phyloP scores from a whole-genome alignment of 2,113 vertebrate genomes.

The Daubentonia madagascariensis region DNA sequence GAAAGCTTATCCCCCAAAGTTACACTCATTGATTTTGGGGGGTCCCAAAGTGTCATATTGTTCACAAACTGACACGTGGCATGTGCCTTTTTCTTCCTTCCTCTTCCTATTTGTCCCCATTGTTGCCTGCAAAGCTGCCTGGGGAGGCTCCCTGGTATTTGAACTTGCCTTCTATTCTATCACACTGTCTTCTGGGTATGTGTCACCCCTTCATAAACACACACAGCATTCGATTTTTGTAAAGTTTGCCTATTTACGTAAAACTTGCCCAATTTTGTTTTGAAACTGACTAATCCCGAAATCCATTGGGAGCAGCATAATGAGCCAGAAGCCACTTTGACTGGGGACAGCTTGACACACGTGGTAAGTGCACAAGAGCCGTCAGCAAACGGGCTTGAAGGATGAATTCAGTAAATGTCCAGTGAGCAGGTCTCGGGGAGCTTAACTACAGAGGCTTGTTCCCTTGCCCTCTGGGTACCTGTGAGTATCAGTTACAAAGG shows the following conservation, averaged over 20 bases:
- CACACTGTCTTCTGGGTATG: background rate
- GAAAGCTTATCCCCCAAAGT: background rate
- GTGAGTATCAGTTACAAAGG: no score
- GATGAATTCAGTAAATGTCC: background rate
- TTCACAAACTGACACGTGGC: background rate
- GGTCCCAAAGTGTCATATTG: no score
- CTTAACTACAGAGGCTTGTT: background rate
- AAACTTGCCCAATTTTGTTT: background rate
- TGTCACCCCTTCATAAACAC: fast-evolving
- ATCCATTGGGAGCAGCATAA: background rate
- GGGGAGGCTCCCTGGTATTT: background rate
- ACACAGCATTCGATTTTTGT: background rate
- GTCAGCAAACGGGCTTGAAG: fast-evolving
- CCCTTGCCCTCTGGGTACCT: background rate
- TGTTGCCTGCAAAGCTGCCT: background rate
- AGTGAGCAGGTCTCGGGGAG: background rate
- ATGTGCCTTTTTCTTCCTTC: background rate
- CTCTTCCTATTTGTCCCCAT: background rate
- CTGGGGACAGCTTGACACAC: background rate
- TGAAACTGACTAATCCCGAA: background rate
- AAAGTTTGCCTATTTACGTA: background rate
- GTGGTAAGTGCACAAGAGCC: background rate
- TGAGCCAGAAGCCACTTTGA: background rate
- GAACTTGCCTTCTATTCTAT: background rate
- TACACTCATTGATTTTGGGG: background rate